Evolutionary conservation across 2,888 invertebrate species (phyloP).

Genomic region (Tachina fera): DNA sequence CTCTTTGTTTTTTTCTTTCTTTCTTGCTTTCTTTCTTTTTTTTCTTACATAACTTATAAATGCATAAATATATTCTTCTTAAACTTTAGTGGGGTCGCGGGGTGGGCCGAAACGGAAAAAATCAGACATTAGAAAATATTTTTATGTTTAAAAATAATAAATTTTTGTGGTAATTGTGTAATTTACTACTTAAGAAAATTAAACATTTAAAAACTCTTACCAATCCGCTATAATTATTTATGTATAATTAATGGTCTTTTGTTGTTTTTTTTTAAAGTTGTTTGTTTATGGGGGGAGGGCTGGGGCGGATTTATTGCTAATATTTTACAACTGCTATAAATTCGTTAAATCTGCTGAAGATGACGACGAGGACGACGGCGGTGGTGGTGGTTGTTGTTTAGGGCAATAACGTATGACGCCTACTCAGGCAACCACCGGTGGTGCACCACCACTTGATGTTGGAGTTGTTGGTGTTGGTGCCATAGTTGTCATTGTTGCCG

Average conservation of each 20-base stretch:
- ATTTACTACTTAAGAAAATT: slow-evolving; percentile 26
- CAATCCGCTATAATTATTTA: slow-evolving; percentile 30
- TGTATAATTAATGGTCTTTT: slow-evolving; percentile 47
- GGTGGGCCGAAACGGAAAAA: background rate
- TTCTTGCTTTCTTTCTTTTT: background rate
- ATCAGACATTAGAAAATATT: background rate
- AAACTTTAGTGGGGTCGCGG: background rate
- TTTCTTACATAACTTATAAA: slow-evolving; percentile 45
- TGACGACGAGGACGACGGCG: background rate
- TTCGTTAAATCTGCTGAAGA: slow-evolving; percentile 76
- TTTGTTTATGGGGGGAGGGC: background rate
- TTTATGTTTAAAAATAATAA: slow-evolving; percentile 17
- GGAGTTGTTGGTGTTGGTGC: slow-evolving; percentile 41
- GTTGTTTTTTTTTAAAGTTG: background rate
- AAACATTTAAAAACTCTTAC: slow-evolving; percentile 53
- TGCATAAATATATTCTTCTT: slow-evolving; percentile 51
- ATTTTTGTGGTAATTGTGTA: slow-evolving; percentile 12
- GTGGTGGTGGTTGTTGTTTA: slow-evolving; percentile 73
- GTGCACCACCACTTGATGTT: slow-evolving; percentile 72
- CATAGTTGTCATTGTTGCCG: slow-evolving; percentile 23
- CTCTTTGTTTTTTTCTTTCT: background rate
- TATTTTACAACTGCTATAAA: slow-evolving; percentile 76
- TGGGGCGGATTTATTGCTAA: slow-evolving; percentile 14
- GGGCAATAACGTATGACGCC: slow-evolving; percentile 81
- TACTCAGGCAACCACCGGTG: slow-evolving; percentile 81